phyloP scores from a whole-genome alignment of 2,797 vertebrate species.

The Streptopelia turtur region DNA sequence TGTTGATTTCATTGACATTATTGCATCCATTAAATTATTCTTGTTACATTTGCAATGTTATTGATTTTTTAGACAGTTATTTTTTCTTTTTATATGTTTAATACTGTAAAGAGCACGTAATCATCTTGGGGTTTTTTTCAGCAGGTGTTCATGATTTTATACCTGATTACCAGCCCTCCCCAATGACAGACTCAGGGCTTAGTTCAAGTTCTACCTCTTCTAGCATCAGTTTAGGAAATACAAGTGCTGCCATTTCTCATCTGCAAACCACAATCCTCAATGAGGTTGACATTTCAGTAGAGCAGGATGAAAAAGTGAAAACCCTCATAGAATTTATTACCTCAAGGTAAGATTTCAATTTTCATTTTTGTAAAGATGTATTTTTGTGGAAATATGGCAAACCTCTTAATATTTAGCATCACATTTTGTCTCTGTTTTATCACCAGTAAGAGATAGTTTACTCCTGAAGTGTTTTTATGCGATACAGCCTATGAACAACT shows the following conservation, averaged over 20 bases:
- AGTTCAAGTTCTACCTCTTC: slow-evolving; percentile 99
- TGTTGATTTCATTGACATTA: background rate
- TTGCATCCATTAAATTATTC: background rate
- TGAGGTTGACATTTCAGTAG: slow-evolving; percentile 90
- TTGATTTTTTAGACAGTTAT: background rate
- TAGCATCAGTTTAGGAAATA: slow-evolving; percentile 94
- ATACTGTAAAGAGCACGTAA: background rate
- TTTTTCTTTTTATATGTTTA: background rate
- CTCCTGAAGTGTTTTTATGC: background rate
- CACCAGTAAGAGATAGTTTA: background rate
- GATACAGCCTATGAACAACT: background rate
- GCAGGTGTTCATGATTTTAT: slow-evolving; percentile 90
- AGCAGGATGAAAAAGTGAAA: slow-evolving; percentile 96
- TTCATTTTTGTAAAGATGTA: background rate
- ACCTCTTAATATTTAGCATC: background rate
- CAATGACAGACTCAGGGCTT: slow-evolving; percentile 98
- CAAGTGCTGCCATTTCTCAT: slow-evolving; percentile 82
- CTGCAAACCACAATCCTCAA: slow-evolving; percentile 87
- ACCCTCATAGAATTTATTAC: slow-evolving; percentile 98
- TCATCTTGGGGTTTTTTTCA: slow-evolving; percentile 35
- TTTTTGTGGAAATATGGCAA: background rate
- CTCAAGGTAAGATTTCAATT: slow-evolving; percentile 85
- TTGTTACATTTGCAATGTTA: background rate
- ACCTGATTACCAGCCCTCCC: slow-evolving; percentile 95
- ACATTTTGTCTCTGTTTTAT: background rate